These are phyloP conservation scores for Lophotriccus pileatus DNA, from an alignment of 2,797 vertebrate species.

Conservation along the genomic window DNA sequence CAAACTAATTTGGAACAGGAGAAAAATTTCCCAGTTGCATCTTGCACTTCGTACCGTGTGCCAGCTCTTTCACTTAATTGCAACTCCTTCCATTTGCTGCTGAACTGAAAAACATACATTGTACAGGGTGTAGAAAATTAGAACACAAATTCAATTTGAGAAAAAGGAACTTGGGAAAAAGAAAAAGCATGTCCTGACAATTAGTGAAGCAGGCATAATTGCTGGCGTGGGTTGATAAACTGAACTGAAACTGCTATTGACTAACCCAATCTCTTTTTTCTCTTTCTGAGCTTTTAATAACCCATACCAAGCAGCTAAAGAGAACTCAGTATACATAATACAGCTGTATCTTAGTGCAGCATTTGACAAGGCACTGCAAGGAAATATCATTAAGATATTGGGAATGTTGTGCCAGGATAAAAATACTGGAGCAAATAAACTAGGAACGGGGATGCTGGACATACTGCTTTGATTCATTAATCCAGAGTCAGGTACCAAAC, in stretches of 20 bases:
- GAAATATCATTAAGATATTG: neutral
- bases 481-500: neutral
- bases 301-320: neutral
- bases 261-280: neutral
- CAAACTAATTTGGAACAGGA: neutral
- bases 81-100: neutral
- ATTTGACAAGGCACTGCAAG: neutral
- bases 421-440: neutral
- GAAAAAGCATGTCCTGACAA: slow-evolving; percentile 22
- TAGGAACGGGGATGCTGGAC: neutral
- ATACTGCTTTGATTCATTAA: neutral
- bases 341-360: neutral
- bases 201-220: slow-evolving; percentile 26
- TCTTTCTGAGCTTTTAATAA: slow-evolving; percentile 23
- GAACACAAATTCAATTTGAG: neutral
- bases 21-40: neutral
- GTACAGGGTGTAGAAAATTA: neutral
- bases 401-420: neutral
- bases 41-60: neutral
- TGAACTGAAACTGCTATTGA: neutral
- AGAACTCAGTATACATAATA: neutral
- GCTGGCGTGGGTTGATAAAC: slow-evolving; percentile 22
- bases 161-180: neutral
- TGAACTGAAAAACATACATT: neutral
- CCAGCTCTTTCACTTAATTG: neutral